Evolutionary conservation across 1,140 invertebrate genomes (phyloP).

Genomic region (Pectinophora gossypiella): DNA sequence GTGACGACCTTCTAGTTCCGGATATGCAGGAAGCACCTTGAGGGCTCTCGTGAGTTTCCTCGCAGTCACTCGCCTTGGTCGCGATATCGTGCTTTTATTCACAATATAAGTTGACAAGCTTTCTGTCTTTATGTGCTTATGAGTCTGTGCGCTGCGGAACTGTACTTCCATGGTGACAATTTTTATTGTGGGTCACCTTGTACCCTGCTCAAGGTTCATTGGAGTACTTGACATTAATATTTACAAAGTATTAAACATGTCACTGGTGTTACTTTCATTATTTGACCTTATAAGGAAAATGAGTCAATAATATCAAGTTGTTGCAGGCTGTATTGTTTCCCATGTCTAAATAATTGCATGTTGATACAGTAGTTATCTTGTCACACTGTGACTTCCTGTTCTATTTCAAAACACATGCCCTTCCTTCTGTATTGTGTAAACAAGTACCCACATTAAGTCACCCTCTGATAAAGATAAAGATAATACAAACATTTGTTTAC

Average conservation of each 20-base stretch:
- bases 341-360: neutral
- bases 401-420: neutral
- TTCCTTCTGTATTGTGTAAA: neutral
- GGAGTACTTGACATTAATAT: conserved; percentile 62
- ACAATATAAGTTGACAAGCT: conserved; percentile 39
- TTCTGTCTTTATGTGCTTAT: conserved; percentile 35
- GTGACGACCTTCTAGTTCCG: conserved; percentile 72
- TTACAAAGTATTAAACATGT: conserved; percentile 35
- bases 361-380: neutral
- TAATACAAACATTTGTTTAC: too few relatives aligned
- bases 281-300: conserved; percentile 42
- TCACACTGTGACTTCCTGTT: neutral
- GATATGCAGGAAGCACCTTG: conserved; percentile 75
- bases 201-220: conserved; percentile 47
- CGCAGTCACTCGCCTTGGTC: conserved; percentile 57
- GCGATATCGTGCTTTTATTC: conserved; percentile 47
- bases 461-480: too few relatives aligned
- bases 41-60: conserved; percentile 58
- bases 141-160: conserved; percentile 36
- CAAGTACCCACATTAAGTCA: too few relatives aligned
- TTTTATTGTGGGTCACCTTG: conserved; percentile 64
- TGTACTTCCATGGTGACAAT: conserved; percentile 64
- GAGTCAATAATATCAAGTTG: neutral
- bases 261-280: conserved; percentile 33
- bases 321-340: neutral